Base-by-base conservation (phyloP, 2,797 vertebrate species). In the Labroides dimidiatus region DNA sequence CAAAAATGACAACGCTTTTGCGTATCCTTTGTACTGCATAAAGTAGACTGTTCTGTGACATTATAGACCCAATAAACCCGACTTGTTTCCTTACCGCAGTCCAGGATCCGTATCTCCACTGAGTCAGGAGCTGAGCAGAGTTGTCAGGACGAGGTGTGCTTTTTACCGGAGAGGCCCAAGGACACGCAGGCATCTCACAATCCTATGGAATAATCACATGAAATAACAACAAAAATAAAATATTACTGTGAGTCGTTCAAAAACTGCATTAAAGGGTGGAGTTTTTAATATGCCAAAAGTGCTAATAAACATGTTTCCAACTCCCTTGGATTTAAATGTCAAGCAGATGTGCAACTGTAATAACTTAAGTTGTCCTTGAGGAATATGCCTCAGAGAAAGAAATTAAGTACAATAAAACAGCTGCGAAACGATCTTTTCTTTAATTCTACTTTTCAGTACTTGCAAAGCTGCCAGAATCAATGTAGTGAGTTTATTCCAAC, bases 81-180 rank as follows among this genome's bases (percentile, higher is more conserved):
- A 19, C 30, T 61, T 71, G 45, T 65, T 67, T 87, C 91, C 96
- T 94, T 91, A 99, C 98, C 65, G 95, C 93, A 0, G 97, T 97
- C 98, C 98, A 99, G 50, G 97, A 99, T 61, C 98, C 97, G 0
- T 95, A 96, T 95, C 98, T 92, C 98, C 97, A 99, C 47, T 99
- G 96, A 16, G 94, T 94, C 59, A 80, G 77, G 56, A 93, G 92
- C 62, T 92, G 93, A 30, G 84, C 70, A 0, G 90, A 90, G 87
- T 88, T 82, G 53, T 89, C 73, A 42, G 96, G 95, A 67, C 92
- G 88, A 3, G 92, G 87, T 10, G 96, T 97, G 82, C 93, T 93
- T 64, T 93, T 89, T 43, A 74, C 59, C 8, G 92, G 79, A 43
- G 93, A 84, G 14, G 91, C 68, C 73, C 92, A 75, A 8, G 93